Conservation (phyloP, 1,140 invertebrate genomes). For the Scylla paramamosain region DNA sequence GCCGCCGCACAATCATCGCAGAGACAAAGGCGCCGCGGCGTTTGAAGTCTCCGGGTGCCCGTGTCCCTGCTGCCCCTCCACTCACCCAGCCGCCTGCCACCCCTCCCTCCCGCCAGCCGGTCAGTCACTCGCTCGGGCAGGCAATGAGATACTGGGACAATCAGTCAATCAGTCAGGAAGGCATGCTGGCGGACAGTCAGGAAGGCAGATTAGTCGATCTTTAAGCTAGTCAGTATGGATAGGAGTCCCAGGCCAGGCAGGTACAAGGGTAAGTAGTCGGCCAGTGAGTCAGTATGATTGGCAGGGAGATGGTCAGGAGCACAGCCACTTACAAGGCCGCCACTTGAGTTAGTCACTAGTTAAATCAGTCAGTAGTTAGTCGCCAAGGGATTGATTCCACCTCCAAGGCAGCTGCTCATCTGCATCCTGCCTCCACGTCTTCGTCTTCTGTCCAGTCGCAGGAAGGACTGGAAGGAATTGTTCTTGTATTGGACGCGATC, state of each 20-base stretch:
- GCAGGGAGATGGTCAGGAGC: neutral
- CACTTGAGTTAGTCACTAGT: neutral
- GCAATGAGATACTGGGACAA: slow-evolving; percentile 11
- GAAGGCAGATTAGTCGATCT: neutral
- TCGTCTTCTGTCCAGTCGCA: neutral
- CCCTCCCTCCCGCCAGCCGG: neutral
- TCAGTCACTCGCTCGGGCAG: neutral
- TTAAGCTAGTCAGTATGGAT: neutral
- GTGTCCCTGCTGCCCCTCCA: neutral
- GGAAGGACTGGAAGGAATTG: too few species aligned
- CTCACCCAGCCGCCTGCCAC: neutral
- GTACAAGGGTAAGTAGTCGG: neutral
- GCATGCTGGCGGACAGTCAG: neutral
- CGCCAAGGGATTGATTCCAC: neutral
- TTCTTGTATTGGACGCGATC: neutral
- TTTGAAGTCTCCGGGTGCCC: slow-evolving; percentile 53
- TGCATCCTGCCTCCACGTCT: too few species aligned
- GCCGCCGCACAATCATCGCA: slow-evolving; percentile 62
- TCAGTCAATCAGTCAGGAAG: slow-evolving; percentile 13
- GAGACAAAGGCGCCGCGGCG: slow-evolving; percentile 60
- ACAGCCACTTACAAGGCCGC: neutral
- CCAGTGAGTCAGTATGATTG: neutral
- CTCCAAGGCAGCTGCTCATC: too few species aligned
- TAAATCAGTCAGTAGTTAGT: neutral
- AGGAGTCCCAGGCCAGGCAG: neutral